Base-by-base conservation (phyloP, 2,113 vertebrate genomes). In the Ptilorrhoa leucosticta region DNA sequence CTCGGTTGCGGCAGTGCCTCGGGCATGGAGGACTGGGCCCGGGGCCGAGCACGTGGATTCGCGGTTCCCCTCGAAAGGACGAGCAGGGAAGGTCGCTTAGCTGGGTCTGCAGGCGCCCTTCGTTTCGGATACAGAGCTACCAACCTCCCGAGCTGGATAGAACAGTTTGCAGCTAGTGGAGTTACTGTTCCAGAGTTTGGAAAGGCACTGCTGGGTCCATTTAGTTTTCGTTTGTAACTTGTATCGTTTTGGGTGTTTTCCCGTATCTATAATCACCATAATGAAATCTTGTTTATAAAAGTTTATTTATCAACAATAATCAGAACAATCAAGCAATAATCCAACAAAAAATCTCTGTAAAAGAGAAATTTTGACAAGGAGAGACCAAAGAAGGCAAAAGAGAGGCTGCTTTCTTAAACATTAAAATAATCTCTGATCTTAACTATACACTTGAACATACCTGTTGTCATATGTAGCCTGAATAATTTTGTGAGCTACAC, bases 171-270 rank as follows among this genome's bases (percentile, higher is more conserved):
- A 11, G 31, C 51, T 63, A 0, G 54, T 26, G 21, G 63, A 47
- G 42, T 27, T 85, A 11, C 30, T 44, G 8, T 44, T 63, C 19
- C 39, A n/a, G 37, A 15, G 10, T 17, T 54, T 73, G 54, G 26
- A 77, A 87, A 18, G 42, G 7, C 35, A 0, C 10, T 53, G 60
- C 35, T 48, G 51, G 17, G 37, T 45, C 31, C 24, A 0, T 51
- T 78, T 44, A 13, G 4, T 17, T 61, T 76, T 61, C 11, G 1
- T 50, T 81, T 78, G 27, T 53, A 63, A 5, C 10, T 94, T 69
- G 8, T 6, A 16, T 3, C 17, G 3, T 40, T 68, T 35, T 31
- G 17, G 16, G 1, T 11, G 33, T 20, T 33, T 15, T 0, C 3
- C 13, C 5, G 1, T 3, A 1, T 60, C 27, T 58, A 2, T 50